Base-by-base conservation (phyloP, 2,888 invertebrate species). In the Sinelater perroti region DNA sequence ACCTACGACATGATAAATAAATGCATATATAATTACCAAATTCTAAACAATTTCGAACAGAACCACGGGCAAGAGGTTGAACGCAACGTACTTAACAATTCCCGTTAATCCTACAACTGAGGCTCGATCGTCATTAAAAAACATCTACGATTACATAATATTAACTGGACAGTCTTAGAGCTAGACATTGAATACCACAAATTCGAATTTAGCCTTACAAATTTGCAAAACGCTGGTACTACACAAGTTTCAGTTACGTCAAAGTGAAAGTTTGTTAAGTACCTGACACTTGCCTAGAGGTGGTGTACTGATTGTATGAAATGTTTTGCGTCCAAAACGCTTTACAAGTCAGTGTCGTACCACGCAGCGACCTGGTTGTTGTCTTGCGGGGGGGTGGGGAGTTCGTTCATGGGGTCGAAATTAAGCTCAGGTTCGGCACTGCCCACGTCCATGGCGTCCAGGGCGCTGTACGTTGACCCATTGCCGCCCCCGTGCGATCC, bases 291-390 rank as follows among this genome's bases (percentile, higher is more conserved):
- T 5, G 11, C 18, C 16, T 11, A 11, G n/a, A 45, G 24, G 7
- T 16, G n/a, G 11, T 40, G 24, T 5, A 21, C 11, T 14, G 5
- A 38, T 10, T 13, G 21, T 24, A 40, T 24, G 13, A 40, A 38
- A 10, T 10, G 10, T 28, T 18, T 18, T 4, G 7, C 3, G 20
- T 2, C 13, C 2, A 8, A 40, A 16, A 40, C 13, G 61, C 56
- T 66, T 79, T 87, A 97, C 75, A 97, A 89, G 81, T 97, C 96
- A 67, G 96, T 97, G 81, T 97, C 97, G 81, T 96, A 97, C 97
- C 97, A 97, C 71, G 95, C 95, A 65, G 95, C 94, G 69, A 94
- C 91, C 78, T 94, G 93, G 78, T 89, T 91, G 81, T 93, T 93
- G 79, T 93, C 92, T 72, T 90, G 90, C 36, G 93, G 94, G 57